Base-by-base conservation (phyloP, 2,888 invertebrate species). In the Nephrotoma guestfalica region DNA sequence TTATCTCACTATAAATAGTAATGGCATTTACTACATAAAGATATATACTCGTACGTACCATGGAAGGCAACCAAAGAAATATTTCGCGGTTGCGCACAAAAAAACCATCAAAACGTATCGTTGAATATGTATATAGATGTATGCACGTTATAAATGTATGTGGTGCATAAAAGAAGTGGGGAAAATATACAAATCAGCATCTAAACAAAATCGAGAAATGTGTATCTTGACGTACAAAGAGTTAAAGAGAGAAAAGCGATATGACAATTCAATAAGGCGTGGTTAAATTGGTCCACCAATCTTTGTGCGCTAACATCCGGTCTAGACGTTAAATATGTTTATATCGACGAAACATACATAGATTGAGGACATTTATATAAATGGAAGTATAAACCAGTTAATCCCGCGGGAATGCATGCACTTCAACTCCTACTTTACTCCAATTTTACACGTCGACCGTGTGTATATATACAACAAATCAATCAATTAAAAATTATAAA, bases 231-330 rank as follows among this genome's bases (percentile, higher is more conserved):
- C 15, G 51, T 57, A 30, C 30, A 15, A 71, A 71, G n/a, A n/a
- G 30, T 9, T 6, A 9, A 71, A 71, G 2, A 71, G 71, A 71
- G 71, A 57, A 71, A 71, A 30, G 30, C 30, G 71, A 71, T 71
- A 71, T 84, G 42, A 84, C 42, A 84, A 84, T 84, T 84, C 15
- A 30, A n/a, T 41, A 86, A 86, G 86, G 87, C 86, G 86, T 86
- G 86, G 86, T 51, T 45, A 86, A 87, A 86, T 40, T 85, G 87
- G 88, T 87, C 87, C 88, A 86, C 88, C 88, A 88, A 88, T 87
- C 87, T 86, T 57, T 86, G 40, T 51, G 15, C 51, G 40, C 40
- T 87, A 87, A 87, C 87, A 88, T 88, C 88, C 88, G 88, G 88
- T 88, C 88, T 87, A 87, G 87, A 87, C 87, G 87, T 86, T 43